Conservation (phyloP, 2,888 invertebrate species). For the Apomyelois bistriatella region DNA sequence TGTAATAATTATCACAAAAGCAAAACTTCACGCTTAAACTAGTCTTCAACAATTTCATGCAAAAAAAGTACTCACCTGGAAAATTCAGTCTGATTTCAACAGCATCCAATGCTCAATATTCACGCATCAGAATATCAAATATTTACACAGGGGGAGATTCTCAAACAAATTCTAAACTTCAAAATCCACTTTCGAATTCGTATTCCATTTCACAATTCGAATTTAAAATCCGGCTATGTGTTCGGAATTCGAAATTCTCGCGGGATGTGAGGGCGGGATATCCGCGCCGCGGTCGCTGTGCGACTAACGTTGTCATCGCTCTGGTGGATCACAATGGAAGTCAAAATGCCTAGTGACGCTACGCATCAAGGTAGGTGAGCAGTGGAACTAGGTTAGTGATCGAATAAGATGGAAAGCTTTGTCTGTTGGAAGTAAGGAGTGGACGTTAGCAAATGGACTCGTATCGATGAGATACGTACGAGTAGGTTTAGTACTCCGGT, state of each 20-base stretch:
- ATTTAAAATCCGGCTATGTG: slow-evolving; percentile 15
- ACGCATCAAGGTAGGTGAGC: slow-evolving; percentile 22
- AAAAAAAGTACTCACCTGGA: background rate
- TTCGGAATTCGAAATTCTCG: slow-evolving; percentile 20
- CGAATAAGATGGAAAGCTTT: background rate
- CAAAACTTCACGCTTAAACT: background rate
- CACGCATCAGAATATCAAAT: slow-evolving; percentile 4
- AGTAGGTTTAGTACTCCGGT: too few relatives aligned
- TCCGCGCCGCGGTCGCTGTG: slow-evolving; percentile 45
- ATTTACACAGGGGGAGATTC: slow-evolving; percentile 1
- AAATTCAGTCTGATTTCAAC: background rate
- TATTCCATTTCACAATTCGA: slow-evolving; percentile 10
- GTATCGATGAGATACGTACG: background rate
- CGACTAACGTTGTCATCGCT: slow-evolving; percentile 42
- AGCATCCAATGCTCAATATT: background rate
- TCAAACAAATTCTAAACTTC: slow-evolving; percentile 8
- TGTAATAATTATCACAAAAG: background rate
- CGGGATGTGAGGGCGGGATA: slow-evolving; percentile 25
- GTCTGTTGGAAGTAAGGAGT: background rate
- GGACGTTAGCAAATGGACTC: background rate
- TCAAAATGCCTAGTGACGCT: slow-evolving; percentile 31
- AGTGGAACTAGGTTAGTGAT: slow-evolving; percentile 14
- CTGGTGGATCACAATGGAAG: slow-evolving; percentile 29
- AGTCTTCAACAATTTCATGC: too few relatives aligned
- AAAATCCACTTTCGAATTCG: slow-evolving; percentile 14